A percentile compares a stretch with the other conserved stretches of the same genome.
phyloP scores from a whole-genome alignment of 2,888 invertebrate genomes.

The Axea sp. region DNA sequence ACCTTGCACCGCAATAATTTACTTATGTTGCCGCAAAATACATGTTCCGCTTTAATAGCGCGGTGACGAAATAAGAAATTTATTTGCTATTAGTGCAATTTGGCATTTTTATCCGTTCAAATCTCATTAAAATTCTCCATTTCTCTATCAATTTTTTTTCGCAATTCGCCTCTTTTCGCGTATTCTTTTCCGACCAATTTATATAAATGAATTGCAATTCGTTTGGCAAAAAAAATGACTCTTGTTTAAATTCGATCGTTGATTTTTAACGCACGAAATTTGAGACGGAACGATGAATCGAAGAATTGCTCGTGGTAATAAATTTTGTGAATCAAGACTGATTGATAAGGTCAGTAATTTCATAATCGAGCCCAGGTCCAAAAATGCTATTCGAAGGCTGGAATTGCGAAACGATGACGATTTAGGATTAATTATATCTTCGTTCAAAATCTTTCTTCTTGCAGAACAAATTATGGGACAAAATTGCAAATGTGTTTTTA shows the following conservation, averaged over 20 bases:
- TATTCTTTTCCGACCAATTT: too few relatives aligned
- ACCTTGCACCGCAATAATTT: constrained; percentile 58
- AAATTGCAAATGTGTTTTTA: constrained; percentile 18
- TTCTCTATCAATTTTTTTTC: too few relatives aligned
- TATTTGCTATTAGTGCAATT: constrained; percentile 15
- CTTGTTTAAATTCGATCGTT: too few relatives aligned
- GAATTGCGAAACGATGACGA: constrained; percentile 25
- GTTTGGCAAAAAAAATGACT: too few relatives aligned
- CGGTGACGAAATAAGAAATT: constrained; percentile 30
- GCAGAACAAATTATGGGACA: neutral
- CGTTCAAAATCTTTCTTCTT: constrained; percentile 7
- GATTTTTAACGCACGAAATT: too few relatives aligned
- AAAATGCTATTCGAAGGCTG: constrained; percentile 38
- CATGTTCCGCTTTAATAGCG: constrained; percentile 24
- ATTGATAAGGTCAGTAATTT: constrained; percentile 53
- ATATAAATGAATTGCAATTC: too few relatives aligned
- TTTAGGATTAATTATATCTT: constrained; percentile 19
- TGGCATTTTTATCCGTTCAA: constrained; percentile 7
- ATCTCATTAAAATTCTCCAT: too few relatives aligned
- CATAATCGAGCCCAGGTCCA: constrained; percentile 12
- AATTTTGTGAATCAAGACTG: constrained; percentile 17
- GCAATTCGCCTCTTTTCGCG: too few relatives aligned
- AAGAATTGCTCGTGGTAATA: too few relatives aligned
- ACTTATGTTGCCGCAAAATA: constrained; percentile 48
- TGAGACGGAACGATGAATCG: too few relatives aligned